Percentiles rank a stretch among this genome's conserved stretches.
Conservation (phyloP, 2,113 vertebrate species). For the Gymnarchus niloticus region DNA sequence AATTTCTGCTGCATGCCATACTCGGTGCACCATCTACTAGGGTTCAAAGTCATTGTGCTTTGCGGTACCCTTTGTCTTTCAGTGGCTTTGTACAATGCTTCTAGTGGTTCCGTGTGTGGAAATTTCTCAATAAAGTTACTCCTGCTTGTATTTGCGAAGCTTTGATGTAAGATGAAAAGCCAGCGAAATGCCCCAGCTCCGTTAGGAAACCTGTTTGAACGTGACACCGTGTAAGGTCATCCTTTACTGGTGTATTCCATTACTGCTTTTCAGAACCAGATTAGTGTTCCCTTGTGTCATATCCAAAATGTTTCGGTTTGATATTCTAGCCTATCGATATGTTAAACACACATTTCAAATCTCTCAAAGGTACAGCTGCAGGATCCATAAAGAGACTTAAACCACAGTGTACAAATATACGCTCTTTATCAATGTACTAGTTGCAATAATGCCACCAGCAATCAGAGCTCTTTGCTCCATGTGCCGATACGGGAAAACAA, state of each 20-base stretch:
- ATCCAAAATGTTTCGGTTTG: too few species aligned
- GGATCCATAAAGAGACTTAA: not conserved
- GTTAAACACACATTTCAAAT: too few species aligned
- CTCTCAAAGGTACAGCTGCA: not conserved
- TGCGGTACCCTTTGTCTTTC: conserved; percentile 24
- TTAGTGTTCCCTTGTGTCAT: not conserved
- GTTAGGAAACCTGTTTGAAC: not conserved
- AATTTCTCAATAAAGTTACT: conserved; percentile 37
- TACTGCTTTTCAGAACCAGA: not conserved
- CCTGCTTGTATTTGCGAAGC: conserved; percentile 32
- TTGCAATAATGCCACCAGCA: not conserved
- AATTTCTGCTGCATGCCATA: not conserved
- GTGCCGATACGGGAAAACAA: not conserved
- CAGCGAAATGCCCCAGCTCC: not conserved
- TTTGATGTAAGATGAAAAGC: not conserved
- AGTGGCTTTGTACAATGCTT: conserved; percentile 34
- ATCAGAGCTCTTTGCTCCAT: not conserved
- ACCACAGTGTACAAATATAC: not conserved
- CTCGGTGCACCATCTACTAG: conserved; percentile 22
- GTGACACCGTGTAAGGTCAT: not conserved
- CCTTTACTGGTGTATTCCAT: not conserved
- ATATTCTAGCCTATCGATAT: too few species aligned
- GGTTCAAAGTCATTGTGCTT: conserved; percentile 32
- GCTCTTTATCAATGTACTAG: not conserved
- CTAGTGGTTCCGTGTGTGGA: conserved; percentile 37